Evolutionary conservation across 2,113 vertebrate species (phyloP).

Genomic region (Salvelinus namaycush): DNA sequence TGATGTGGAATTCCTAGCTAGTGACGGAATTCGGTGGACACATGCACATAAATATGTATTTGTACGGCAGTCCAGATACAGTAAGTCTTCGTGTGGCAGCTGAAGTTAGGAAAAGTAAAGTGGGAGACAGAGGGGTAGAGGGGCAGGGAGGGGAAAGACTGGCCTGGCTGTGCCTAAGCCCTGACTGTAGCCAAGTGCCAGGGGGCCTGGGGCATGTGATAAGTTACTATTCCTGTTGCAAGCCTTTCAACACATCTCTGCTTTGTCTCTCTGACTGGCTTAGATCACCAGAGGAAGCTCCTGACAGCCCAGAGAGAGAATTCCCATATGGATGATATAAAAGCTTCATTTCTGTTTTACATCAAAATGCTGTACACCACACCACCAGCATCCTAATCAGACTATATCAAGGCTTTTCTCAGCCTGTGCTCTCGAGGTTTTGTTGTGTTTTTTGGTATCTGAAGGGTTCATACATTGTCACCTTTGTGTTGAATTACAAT

Average conservation of each 20-base stretch:
- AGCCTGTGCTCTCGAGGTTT: neutral
- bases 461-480: neutral
- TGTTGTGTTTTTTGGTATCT: constrained; percentile 1
- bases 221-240: constrained; percentile 54
- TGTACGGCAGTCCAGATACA: neutral
- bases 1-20: too few species aligned
- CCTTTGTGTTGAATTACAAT: neutral
- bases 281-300: constrained; percentile 46
- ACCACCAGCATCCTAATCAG: constrained; percentile 48
- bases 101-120: constrained; percentile 8
- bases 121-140: constrained; percentile 23
- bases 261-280: constrained; percentile 35
- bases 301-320: constrained; percentile 63
- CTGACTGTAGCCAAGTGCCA: constrained; percentile 34
- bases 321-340: constrained; percentile 46
- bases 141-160: neutral
- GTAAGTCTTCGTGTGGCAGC: neutral
- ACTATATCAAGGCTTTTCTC: constrained; percentile 41
- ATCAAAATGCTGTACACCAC: constrained; percentile 20
- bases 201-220: constrained; percentile 33
- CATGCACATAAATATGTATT: neutral
- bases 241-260: constrained; percentile 55
- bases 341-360: constrained; percentile 30
- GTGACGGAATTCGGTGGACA: neutral
- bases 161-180: constrained; percentile 31